Evolutionary conservation across 1,140 invertebrate genomes (phyloP).

Genomic region (Trichoplusia ni): DNA sequence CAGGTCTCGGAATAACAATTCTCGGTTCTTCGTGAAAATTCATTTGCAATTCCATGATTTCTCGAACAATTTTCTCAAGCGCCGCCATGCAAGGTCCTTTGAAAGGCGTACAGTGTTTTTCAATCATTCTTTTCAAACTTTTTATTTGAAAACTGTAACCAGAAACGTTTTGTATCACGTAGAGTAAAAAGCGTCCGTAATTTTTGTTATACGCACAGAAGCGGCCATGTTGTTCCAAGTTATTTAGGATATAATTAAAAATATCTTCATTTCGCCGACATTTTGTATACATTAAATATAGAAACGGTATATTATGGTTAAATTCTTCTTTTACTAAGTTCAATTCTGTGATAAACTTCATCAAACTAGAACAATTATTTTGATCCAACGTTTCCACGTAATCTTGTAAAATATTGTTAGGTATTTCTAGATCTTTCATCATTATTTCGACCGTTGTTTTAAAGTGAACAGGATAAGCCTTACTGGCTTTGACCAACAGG

Average conservation of each 20-base stretch:
- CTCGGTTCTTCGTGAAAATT: no score
- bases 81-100: no score
- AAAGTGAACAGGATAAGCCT: neutral
- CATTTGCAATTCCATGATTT: no score
- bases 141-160: neutral
- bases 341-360: neutral
- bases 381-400: neutral
- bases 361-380: neutral
- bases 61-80: no score
- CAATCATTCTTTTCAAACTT: neutral
- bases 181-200: neutral
- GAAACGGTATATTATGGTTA: neutral
- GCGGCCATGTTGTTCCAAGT: neutral
- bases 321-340: neutral
- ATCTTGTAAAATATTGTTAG: neutral
- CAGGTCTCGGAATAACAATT: no score
- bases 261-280: neutral
- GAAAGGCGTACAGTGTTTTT: no score
- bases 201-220: neutral
- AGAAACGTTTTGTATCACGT: neutral
- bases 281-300: neutral
- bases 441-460: neutral
- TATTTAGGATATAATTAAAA: neutral
- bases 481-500: neutral
- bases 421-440: neutral